Conservation (phyloP, 1,140 invertebrate genomes). For the Nasonia giraulti region DNA sequence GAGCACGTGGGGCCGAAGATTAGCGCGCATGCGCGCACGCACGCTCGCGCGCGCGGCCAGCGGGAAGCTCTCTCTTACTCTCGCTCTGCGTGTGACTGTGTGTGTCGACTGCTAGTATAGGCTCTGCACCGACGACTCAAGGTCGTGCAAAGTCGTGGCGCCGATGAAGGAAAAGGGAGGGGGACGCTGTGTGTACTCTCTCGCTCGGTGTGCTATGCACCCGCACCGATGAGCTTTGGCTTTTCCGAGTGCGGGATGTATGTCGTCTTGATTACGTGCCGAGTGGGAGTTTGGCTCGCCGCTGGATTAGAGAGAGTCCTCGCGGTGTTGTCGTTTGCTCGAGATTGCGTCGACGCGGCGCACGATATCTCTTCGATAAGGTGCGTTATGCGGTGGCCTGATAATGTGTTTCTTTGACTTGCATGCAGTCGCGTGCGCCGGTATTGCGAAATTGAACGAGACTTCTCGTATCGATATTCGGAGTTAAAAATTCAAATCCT, state of each 20-base stretch:
- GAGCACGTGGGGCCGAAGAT: constrained; percentile 67
- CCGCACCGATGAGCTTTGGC: not conserved
- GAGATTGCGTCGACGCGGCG: too few species aligned
- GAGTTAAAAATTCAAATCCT: too few species aligned
- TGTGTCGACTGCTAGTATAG: not conserved
- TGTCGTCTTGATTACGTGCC: constrained; percentile 3
- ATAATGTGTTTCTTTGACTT: too few species aligned
- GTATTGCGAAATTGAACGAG: too few species aligned
- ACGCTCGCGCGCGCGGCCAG: constrained; percentile 53
- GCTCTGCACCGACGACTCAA: constrained; percentile 33
- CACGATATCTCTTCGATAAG: too few species aligned
- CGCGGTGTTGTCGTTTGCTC: too few species aligned
- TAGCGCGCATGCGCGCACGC: constrained; percentile 67
- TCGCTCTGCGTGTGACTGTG: not conserved
- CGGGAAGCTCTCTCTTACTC: constrained; percentile 48
- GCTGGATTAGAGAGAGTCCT: too few species aligned
- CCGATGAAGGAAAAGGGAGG: not conserved
- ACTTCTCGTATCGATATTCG: too few species aligned
- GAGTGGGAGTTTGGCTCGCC: too few species aligned
- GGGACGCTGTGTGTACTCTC: not conserved
- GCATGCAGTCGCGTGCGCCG: too few species aligned
- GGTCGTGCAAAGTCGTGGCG: constrained; percentile 25
- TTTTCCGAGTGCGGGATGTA: constrained; percentile 28
- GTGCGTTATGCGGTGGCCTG: too few species aligned
- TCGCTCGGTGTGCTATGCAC: not conserved